Evolutionary conservation across 2,113 vertebrate species (phyloP), one percentile per base, ranked within the genome.

Genomic region (Anser cygnoides): DNA sequence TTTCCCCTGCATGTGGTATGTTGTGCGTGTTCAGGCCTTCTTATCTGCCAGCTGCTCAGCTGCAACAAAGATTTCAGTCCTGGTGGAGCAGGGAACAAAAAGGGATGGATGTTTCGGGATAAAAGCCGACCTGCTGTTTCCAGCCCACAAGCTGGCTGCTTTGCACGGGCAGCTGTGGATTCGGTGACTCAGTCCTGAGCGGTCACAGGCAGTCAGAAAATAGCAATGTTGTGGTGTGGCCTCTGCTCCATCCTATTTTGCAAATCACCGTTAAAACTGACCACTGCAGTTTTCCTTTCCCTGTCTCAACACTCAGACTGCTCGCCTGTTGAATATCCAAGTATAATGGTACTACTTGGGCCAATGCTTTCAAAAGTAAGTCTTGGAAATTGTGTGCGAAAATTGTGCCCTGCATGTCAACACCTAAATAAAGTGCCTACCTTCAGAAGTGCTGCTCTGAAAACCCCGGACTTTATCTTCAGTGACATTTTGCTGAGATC

Each of bases 401-500:
- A 90, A 84, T 25, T 67, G 9, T 28, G 19, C 17, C 21, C 28
- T 67, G 26, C 4, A 0, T 66, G 73, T 65, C 82, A 73, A 37
- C 18, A 44, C 26, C 35, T 61, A 57, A 81, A 63, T 61, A 35
- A 86, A 68, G 28, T n/a, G 29, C 49, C 29, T 68, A 1, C 35
- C 90, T 89, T 79, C 71, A 91, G 67, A 92, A 84, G 67, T 6
- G 15, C 2, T 0, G 41, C 37, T 87, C 78, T 93, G 86, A 96
- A 97, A 96, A 54, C 81, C 76, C 88, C 43, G 0, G 43, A 49
- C 80, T 83, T 92, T 74, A 89, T 95, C 55, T 77, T 88, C 78
- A 84, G 84, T 92, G 90, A 92, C 83, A 26, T 95, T 79, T 76
- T 81, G 66, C 52, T 84, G 71, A 96, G 90, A 96, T 95, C 76